Evolutionary conservation across 2,797 vertebrate species (phyloP).

Genomic region (Leptodactylus fallax): DNA sequence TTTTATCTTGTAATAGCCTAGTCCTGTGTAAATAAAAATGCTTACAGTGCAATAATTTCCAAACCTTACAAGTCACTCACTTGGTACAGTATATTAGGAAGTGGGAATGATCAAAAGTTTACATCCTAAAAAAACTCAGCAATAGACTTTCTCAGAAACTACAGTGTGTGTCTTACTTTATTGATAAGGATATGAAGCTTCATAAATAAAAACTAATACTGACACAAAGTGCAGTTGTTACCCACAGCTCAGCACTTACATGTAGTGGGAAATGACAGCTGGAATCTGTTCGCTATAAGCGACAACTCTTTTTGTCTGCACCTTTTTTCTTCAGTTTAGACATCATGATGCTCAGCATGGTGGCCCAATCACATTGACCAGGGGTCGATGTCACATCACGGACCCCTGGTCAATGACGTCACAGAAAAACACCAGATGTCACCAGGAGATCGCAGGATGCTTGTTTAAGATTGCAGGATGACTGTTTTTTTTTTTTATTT

Average conservation of each 20-base stretch:
- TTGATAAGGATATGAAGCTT: not conserved
- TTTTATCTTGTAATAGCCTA: constrained; percentile 1
- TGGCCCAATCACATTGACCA: too few species aligned
- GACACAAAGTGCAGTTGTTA: not conserved
- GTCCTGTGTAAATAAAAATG: constrained; percentile 1
- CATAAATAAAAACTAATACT: not conserved
- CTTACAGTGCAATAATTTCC: constrained; percentile 3
- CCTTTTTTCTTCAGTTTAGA: too few species aligned
- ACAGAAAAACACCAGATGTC: too few species aligned
- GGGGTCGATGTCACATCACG: too few species aligned
- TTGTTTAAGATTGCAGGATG: too few species aligned
- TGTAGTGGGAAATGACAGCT: not conserved
- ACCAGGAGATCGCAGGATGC: too few species aligned
- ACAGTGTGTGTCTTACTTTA: not conserved
- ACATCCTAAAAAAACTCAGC: not conserved
- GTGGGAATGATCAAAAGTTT: constrained; percentile 13
- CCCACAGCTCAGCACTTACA: not conserved
- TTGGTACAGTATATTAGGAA: not conserved
- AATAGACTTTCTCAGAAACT: not conserved
- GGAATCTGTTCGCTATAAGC: not conserved
- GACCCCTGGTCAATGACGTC: too few species aligned
- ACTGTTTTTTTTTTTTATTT: too few species aligned
- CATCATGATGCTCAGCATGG: too few species aligned
- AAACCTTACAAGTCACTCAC: not conserved
- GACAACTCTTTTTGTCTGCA: not conserved